phyloP scores from a whole-genome alignment of 2,888 invertebrate species.

The Cylloceria caligata region DNA sequence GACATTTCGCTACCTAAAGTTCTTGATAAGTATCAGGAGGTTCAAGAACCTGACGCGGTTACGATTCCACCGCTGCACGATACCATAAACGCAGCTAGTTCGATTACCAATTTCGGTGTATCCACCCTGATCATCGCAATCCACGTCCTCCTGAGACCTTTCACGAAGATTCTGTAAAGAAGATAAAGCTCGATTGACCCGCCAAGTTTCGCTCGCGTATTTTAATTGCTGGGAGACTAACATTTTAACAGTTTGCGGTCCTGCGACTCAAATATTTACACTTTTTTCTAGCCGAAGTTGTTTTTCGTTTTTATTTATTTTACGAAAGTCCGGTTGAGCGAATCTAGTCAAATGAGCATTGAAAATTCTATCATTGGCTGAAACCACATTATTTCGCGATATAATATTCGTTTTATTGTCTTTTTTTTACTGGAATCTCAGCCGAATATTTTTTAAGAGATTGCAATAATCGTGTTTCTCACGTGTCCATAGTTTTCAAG shows the following conservation, averaged over 20 bases:
- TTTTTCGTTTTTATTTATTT: not conserved
- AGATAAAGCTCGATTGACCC: conserved; percentile 1
- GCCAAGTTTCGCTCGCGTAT: conserved; percentile 42
- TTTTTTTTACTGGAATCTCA: not conserved
- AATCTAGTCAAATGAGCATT: not conserved
- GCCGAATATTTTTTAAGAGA: not conserved
- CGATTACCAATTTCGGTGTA: conserved; percentile 40
- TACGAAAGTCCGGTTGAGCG: not conserved
- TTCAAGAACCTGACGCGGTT: conserved; percentile 57
- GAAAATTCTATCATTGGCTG: conserved; percentile 1
- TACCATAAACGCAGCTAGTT: conserved; percentile 54
- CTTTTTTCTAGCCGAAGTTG: not conserved
- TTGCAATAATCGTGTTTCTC: not conserved
- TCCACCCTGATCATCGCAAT: conserved; percentile 46
- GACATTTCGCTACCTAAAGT: conserved; percentile 64
- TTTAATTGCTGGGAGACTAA: not conserved
- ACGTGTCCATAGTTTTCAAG: no score
- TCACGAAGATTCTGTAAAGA: conserved; percentile 40
- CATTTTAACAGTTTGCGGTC: not conserved
- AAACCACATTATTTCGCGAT: not conserved
- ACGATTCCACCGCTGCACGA: conserved; percentile 36
- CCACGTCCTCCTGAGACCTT: conserved; percentile 35
- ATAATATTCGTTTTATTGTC: not conserved
- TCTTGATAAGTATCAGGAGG: conserved; percentile 71
- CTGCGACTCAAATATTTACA: not conserved